These are phyloP conservation scores for Xestia sexstrigata DNA, from an alignment of 2,888 invertebrate genomes.

Conservation along the genomic window DNA sequence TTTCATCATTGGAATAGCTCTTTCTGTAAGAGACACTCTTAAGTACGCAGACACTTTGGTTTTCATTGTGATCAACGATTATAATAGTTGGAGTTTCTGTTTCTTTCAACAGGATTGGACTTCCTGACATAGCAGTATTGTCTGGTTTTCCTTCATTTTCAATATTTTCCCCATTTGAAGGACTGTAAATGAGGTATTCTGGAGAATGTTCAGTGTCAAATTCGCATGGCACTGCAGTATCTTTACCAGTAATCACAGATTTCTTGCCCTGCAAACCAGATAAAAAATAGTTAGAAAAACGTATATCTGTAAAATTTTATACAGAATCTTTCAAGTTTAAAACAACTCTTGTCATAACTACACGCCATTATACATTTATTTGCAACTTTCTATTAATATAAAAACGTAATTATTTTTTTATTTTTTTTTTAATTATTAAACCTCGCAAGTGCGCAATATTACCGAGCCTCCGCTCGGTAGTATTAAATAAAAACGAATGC, in stretches of 20 bases:
- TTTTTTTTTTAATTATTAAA: too few relatives aligned
- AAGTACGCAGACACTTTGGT: background rate
- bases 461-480: too few relatives aligned
- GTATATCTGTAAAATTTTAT: background rate
- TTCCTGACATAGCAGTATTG: slow-evolving; percentile 64
- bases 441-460: too few relatives aligned
- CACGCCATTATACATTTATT: background rate
- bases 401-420: background rate
- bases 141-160: slow-evolving; percentile 63
- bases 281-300: slow-evolving; percentile 13
- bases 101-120: slow-evolving; percentile 63
- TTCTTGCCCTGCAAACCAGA: slow-evolving; percentile 42
- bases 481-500: too few relatives aligned
- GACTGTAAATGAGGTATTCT: slow-evolving; percentile 76
- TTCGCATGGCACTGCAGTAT: slow-evolving; percentile 33
- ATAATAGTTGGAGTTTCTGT: slow-evolving; percentile 59
- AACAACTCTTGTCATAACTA: background rate
- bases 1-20: too few relatives aligned
- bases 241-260: slow-evolving; percentile 9
- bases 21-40: background rate
- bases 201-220: slow-evolving; percentile 70
- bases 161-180: slow-evolving; percentile 65
- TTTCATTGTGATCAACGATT: slow-evolving; percentile 7
- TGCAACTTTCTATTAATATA: background rate
- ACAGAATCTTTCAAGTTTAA: background rate